A percentile compares a stretch with the other conserved stretches of the same genome.
Conservation (phyloP, 2,113 vertebrate genomes). For the Martes martes region DNA sequence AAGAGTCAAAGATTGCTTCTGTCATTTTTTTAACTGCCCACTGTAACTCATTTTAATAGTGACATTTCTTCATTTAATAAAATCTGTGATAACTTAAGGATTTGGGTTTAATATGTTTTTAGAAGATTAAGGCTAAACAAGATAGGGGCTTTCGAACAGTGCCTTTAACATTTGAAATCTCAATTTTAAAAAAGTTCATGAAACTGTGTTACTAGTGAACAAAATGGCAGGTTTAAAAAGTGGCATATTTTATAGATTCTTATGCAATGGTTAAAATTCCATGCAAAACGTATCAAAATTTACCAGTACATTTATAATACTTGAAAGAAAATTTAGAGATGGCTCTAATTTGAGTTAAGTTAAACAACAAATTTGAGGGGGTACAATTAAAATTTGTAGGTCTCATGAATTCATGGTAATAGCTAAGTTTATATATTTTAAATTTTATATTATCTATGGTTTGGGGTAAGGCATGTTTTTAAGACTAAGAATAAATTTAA, state of each 20-base stretch:
- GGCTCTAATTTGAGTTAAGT: not conserved
- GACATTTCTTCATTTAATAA: not conserved
- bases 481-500: not conserved
- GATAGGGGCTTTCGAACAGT: not conserved
- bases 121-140: slow-evolving; percentile 11
- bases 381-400: not conserved
- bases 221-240: not conserved
- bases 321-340: slow-evolving; percentile 28
- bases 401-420: not conserved
- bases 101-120: not conserved
- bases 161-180: not conserved
- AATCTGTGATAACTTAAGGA: slow-evolving; percentile 22
- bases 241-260: not conserved
- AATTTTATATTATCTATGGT: slow-evolving; percentile 13
- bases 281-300: not conserved
- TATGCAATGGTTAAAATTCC: not conserved
- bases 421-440: not conserved
- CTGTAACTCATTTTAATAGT: slow-evolving; percentile 10
- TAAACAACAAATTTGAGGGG: not conserved
- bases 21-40: not conserved
- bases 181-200: not conserved
- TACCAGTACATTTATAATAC: not conserved
- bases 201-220: not conserved
- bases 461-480: not conserved
- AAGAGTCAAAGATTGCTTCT: not conserved